phyloP scores from a whole-genome alignment of 2,113 vertebrate genomes.

The Pseudorasbora parva region DNA sequence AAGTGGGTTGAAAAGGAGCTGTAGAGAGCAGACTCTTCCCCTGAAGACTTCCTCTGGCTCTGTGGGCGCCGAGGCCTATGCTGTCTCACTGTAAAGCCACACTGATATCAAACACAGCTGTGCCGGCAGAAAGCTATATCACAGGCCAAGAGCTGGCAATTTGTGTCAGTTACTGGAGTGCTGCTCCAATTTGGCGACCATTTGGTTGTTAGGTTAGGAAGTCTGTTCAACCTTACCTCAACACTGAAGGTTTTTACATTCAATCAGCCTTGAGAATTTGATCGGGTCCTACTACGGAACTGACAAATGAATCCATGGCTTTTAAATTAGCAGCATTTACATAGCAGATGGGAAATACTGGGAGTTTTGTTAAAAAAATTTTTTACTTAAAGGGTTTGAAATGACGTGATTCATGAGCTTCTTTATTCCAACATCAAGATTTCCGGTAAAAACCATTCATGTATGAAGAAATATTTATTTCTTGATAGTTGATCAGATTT shows the following conservation, averaged over 20 bases:
- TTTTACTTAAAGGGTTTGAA: background rate
- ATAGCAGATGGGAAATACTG: too few relatives aligned
- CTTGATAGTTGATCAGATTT: background rate
- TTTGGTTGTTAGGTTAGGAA: conserved; percentile 40
- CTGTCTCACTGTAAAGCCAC: conserved; percentile 30
- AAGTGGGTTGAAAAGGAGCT: conserved; percentile 18
- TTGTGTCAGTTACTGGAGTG: background rate
- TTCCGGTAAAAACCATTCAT: background rate
- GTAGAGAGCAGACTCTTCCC: conserved; percentile 7
- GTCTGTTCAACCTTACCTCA: background rate
- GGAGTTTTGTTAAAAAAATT: too few relatives aligned
- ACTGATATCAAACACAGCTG: conserved; percentile 44
- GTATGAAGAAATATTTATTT: background rate
- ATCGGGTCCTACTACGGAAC: background rate
- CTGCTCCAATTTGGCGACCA: conserved; percentile 8
- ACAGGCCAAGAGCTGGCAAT: conserved; percentile 21
- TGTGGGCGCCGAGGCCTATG: conserved; percentile 2
- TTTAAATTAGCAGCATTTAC: too few relatives aligned
- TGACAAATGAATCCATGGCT: background rate
- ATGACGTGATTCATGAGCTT: background rate
- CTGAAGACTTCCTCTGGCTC: conserved; percentile 20
- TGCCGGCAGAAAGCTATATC: conserved; percentile 28
- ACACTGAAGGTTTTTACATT: conserved; percentile 8
- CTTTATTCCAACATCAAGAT: background rate
- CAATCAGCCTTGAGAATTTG: background rate